Base-by-base conservation (phyloP, 2,888 invertebrate genomes). In the Pristionchus maxplancki region DNA sequence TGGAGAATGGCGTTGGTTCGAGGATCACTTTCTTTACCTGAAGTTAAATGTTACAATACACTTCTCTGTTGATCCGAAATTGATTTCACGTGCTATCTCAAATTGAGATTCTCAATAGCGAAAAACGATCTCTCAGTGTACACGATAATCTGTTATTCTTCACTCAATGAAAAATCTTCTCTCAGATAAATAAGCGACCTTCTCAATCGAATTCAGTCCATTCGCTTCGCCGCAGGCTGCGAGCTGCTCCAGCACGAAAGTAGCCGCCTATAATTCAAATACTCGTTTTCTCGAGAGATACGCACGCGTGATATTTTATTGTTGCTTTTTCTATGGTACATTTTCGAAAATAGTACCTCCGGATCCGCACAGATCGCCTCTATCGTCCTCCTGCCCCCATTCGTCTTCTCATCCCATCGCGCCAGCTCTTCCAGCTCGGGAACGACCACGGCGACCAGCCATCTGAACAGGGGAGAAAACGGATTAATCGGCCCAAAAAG, bases 141-240 rank as follows among this genome's bases (percentile, higher is more conserved):
- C 28, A 74, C 31, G 28, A 28, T n/a, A n/a, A n/a, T n/a, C n/a
- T n/a, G n/a, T n/a, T n/a, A n/a, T n/a, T n/a, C n/a, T n/a, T n/a
- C n/a, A n/a, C n/a, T n/a, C n/a, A n/a, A n/a, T n/a, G n/a, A n/a
- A n/a, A n/a, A n/a, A n/a, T n/a, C n/a, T n/a, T n/a, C n/a, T n/a
- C n/a, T n/a, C n/a, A n/a, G n/a, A n/a, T n/a, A n/a, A n/a, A n/a
- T n/a, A n/a, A n/a, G n/a, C n/a, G n/a, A 98, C 98, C 96, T 98
- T 98, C 96, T 99, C 99, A 95, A 98, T 98, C 31, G 97, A 97
- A 96, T 98, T 98, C 64, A 99, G 96, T 62, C 97, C 97, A 89
- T 97, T 97, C 94, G 97, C 97, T 95, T 97, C 97, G 89, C 98
- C 98, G 96, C 97, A 97, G 84, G 96, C 96, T 91, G 97, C 96